phyloP scores from a whole-genome alignment of 2,797 vertebrate genomes.

The Tragelaphus oryx region DNA sequence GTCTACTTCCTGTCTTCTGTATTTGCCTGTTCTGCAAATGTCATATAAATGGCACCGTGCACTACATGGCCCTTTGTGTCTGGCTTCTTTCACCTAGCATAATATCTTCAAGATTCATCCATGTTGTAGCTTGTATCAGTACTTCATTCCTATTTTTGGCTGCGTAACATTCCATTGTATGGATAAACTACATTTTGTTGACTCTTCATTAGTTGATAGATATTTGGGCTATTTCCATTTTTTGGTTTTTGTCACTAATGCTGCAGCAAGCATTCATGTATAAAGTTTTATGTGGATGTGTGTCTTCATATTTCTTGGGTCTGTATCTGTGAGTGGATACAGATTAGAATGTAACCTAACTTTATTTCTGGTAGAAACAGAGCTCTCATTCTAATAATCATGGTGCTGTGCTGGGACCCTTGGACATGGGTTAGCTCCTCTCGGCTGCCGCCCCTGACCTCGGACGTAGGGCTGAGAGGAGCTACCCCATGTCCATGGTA shows the following conservation, averaged over 20 bases:
- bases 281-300: neutral
- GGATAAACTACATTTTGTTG: neutral
- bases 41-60: neutral
- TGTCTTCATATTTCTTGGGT: neutral
- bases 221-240: neutral
- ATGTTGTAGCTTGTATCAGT: neutral
- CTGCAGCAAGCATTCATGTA: neutral
- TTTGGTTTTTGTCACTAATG: neutral
- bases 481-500: rapidly evolving
- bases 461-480: rapidly evolving
- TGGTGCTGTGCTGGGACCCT: neutral
- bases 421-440: neutral
- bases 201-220: neutral
- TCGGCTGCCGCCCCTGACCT: neutral
- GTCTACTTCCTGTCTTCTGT: neutral
- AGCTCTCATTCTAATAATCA: neutral
- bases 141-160: neutral
- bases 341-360: neutral
- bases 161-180: neutral
- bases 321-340: neutral
- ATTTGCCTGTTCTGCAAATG: neutral
- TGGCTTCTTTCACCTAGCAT: neutral
- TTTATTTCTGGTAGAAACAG: neutral
- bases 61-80: neutral
- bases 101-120: neutral